Evolutionary conservation across 23 tunicate species (phyloP), one percentile per base, ranked within the genome.

Genomic region (Halocynthia aurantium): DNA sequence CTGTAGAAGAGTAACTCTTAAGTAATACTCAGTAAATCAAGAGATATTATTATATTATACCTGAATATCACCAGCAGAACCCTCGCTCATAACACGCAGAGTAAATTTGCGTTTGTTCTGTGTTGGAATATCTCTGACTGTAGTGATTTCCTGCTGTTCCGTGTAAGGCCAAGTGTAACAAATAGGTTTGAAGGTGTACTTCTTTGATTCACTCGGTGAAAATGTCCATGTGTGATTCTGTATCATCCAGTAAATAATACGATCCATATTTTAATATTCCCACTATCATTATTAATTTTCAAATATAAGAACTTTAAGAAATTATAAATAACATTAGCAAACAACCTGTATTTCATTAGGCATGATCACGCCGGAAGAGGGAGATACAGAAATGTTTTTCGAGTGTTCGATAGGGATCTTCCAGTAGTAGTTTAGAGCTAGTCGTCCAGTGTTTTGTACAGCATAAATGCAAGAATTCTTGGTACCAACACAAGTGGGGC

Each of bases 161-260:
- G 56, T 50, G 21, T 74, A 63, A 8, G 78, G 62, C 92, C 91
- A 92, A 53, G 86, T 73, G 10, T 82, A 65, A 57, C 85, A 81
- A 9, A 54, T 57, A 5, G 98, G 82, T 61, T 86, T 86, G 71
- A 82, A 78, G 50, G 86, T 80, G 71, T 73, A 74, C 64, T 85
- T 92, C 54, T 62, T 74, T 7, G 76, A 64, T 8, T 53, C 60
- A 5, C 52, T 78, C 4, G 98, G 98, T 19, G 81, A 22, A 57
- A 86, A 92, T 9, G 91, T 81, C 98, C 98, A 92, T 5, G 72
- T 61, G 64, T 86, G 98, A 7, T 78, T 50, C 96, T 89, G 67
- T 19, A 55, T 0, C 44, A 31, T 31, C 1, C 44, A 4, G 51
- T 58, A 18, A 52, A 12, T 50, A 80, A 2, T 8, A 7, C 20